Conservation (phyloP, 2,888 invertebrate species). For the Drosophila yooni region DNA sequence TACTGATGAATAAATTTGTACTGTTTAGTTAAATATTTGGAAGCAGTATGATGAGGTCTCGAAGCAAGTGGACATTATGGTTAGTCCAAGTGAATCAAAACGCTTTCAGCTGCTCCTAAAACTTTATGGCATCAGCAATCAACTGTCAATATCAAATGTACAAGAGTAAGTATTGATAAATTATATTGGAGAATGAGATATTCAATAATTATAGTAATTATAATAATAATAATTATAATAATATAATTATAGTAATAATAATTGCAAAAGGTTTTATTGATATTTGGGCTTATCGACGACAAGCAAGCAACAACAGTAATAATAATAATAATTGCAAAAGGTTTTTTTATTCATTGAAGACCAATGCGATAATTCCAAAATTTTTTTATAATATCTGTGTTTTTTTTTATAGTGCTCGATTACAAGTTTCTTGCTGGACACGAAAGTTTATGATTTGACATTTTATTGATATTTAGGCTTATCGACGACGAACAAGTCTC, state of each 20-base stretch:
- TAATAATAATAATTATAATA: no score
- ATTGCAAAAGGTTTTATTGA: conserved; percentile 72
- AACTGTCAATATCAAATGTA: conserved; percentile 87
- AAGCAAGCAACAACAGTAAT: conserved; percentile 74
- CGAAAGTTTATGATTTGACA: conserved; percentile 34
- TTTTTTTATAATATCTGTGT: not conserved
- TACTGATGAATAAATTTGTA: not conserved
- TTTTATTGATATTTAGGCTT: conserved; percentile 85
- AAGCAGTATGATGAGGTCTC: conserved; percentile 82
- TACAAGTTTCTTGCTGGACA: conserved; percentile 9
- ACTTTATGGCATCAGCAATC: conserved; percentile 82
- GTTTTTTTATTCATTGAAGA: not conserved
- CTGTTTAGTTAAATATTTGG: conserved; percentile 77
- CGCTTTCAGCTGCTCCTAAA: conserved; percentile 85
- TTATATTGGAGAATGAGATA: not conserved
- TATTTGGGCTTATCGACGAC: conserved; percentile 86
- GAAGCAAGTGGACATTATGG: conserved; percentile 87
- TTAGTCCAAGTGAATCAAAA: conserved; percentile 86
- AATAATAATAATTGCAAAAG: no score
- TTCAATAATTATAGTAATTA: not conserved
- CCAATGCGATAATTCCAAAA: not conserved
- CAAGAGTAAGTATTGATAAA: conserved; percentile 86
- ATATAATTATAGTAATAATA: no score
- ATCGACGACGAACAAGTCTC: conserved; percentile 85
- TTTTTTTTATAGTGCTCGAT: conserved; percentile 16